These are phyloP conservation scores for Hydrotaea cyrtoneurina DNA, from an alignment of 2,888 invertebrate genomes.

Conservation along the genomic window DNA sequence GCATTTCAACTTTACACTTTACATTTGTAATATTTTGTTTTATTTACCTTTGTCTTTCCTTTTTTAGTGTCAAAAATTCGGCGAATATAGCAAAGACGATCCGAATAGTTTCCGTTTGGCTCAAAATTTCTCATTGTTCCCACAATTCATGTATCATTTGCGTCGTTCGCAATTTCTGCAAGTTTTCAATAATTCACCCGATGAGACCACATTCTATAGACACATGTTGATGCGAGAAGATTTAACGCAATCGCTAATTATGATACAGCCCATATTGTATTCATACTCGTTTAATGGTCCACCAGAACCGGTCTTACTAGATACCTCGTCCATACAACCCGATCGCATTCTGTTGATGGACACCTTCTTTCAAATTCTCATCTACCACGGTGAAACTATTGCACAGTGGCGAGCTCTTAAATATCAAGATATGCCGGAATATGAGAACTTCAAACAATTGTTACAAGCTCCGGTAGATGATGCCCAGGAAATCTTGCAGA, in stretches of 20 bases:
- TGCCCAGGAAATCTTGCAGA: conserved; percentile 97
- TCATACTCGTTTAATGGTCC: conserved; percentile 99
- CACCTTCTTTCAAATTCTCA: conserved; percentile 99
- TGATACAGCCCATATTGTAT: conserved; percentile 99
- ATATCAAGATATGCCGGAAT: conserved; percentile 98
- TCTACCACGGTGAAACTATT: conserved; percentile 99
- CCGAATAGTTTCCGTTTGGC: conserved; percentile 97
- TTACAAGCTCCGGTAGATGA: conserved; percentile 96
- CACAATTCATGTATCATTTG: conserved; percentile 99
- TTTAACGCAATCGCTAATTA: conserved; percentile 97
- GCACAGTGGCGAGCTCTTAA: conserved; percentile 97
- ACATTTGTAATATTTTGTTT: not conserved
- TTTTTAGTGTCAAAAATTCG: conserved; percentile 97
- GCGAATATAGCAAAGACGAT: conserved; percentile 98
- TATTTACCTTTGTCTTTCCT: not conserved
- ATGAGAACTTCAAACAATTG: conserved; percentile 98
- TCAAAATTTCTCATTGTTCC: conserved; percentile 98
- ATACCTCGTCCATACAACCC: conserved; percentile 98
- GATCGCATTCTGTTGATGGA: conserved; percentile 99
- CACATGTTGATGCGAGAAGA: conserved; percentile 99
- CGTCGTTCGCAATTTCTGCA: conserved; percentile 99
- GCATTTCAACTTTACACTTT: no score
- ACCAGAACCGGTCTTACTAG: conserved; percentile 97
- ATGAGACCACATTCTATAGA: conserved; percentile 99
- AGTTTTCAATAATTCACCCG: conserved; percentile 99